These are phyloP conservation scores for Sardinella longiceps DNA, from an alignment of 2,797 vertebrate genomes.

Conservation along the genomic window DNA sequence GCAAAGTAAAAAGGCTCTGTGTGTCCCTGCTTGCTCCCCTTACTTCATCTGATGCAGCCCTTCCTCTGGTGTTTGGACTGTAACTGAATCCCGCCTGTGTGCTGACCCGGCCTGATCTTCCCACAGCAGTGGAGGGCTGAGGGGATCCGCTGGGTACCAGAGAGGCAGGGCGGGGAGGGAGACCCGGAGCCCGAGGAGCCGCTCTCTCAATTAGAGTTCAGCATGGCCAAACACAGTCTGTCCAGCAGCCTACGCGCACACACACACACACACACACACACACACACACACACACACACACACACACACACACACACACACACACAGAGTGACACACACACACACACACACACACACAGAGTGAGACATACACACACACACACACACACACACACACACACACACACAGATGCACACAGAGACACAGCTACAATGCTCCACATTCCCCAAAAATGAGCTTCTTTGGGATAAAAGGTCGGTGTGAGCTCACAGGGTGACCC, in stretches of 20 bases:
- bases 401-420: conserved; percentile 39
- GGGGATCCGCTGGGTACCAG: conserved; percentile 7
- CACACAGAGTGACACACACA: too few species aligned
- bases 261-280: conserved; percentile 40
- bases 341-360: conserved; percentile 40
- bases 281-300: conserved; percentile 51
- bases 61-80: conserved; percentile 66
- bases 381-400: conserved; percentile 35
- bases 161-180: neutral
- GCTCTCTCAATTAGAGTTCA: conserved; percentile 16
- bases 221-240: neutral
- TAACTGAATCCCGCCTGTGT: conserved; percentile 65
- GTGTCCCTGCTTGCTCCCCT: neutral
- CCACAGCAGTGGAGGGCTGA: conserved; percentile 60
- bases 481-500: conserved; percentile 73
- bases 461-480: conserved; percentile 75
- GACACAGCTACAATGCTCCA: conserved; percentile 64
- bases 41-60: conserved; percentile 34
- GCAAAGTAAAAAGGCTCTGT: neutral
- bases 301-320: conserved; percentile 46
- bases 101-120: conserved; percentile 69
- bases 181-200: neutral
- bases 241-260: neutral
- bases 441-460: conserved; percentile 79
- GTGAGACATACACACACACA: conserved; percentile 44